A percentile compares a stretch with the other conserved stretches of the same genome.
Conservation (phyloP, 2,888 invertebrate species). For the Hypomecis punctinalis region DNA sequence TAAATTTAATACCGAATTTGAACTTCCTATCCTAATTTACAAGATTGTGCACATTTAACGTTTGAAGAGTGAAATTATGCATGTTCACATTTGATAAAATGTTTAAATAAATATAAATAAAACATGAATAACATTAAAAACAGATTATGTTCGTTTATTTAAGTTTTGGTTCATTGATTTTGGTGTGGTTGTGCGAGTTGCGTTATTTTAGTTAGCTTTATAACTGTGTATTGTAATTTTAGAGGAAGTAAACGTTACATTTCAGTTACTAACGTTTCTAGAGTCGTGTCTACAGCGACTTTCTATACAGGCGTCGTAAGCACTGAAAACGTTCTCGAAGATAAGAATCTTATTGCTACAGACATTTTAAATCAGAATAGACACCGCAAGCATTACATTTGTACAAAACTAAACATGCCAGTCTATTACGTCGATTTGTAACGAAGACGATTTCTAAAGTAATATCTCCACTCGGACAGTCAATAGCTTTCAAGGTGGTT, state of each 20-base stretch:
- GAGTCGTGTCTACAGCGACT: background rate
- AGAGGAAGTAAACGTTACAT: slow-evolving; percentile 8
- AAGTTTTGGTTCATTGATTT: slow-evolving; percentile 12
- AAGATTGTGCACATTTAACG: slow-evolving; percentile 66
- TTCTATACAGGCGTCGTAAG: no score
- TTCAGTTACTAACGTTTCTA: slow-evolving; percentile 6
- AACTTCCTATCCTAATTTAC: slow-evolving; percentile 23
- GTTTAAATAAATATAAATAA: slow-evolving; percentile 23
- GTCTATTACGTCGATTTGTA: no score
- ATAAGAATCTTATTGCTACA: no score
- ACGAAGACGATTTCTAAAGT: no score
- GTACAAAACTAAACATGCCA: no score
- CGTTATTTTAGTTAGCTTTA: slow-evolving; percentile 36
- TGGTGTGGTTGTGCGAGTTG: slow-evolving; percentile 38
- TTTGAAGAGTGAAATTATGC: slow-evolving; percentile 65
- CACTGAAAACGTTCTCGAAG: no score
- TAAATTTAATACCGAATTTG: slow-evolving; percentile 30
- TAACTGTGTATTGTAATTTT: slow-evolving; percentile 11
- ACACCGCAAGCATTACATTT: no score
- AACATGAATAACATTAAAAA: slow-evolving; percentile 24
- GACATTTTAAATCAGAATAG: no score
- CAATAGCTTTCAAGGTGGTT: no score
- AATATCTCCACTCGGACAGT: no score
- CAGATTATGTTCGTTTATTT: slow-evolving; percentile 10
- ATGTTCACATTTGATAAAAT: slow-evolving; percentile 63